phyloP scores from a whole-genome alignment of 2,797 vertebrate genomes.

The Arctocebus calabarensis region DNA sequence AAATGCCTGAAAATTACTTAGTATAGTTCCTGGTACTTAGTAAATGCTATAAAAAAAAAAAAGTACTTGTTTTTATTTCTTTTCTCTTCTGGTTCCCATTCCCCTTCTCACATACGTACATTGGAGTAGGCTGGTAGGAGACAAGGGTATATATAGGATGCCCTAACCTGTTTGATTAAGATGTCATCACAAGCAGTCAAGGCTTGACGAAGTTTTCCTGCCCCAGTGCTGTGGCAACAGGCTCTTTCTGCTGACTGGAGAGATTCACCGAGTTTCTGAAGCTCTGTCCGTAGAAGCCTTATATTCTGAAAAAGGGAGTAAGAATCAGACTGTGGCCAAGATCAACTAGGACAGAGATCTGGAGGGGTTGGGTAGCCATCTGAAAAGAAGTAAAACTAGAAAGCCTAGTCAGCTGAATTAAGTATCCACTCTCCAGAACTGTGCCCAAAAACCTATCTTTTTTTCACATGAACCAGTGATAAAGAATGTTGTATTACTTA shows the following conservation, averaged over 20 bases:
- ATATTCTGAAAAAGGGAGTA: slow-evolving; percentile 89
- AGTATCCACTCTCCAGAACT: background rate
- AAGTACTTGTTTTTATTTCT: slow-evolving; percentile 39
- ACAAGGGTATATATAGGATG: background rate
- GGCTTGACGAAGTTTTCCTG: slow-evolving; percentile 92
- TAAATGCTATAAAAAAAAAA: background rate
- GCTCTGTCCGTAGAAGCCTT: slow-evolving; percentile 91
- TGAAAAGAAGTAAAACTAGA: slow-evolving; percentile 57
- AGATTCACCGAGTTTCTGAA: slow-evolving; percentile 91
- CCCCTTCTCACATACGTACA: background rate
- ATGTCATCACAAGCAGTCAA: slow-evolving; percentile 92
- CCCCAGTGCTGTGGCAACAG: slow-evolving; percentile 96
- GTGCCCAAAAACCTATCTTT: background rate
- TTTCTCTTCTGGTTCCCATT: slow-evolving; percentile 27
- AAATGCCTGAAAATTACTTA: slow-evolving; percentile 47
- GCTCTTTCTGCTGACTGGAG: slow-evolving; percentile 96
- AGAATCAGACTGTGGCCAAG: slow-evolving; percentile 31
- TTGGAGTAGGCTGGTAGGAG: background rate
- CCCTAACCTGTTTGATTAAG: slow-evolving; percentile 94
- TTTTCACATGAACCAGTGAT: background rate
- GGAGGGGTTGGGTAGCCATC: background rate
- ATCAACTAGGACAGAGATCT: slow-evolving; percentile 12
- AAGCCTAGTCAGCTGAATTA: slow-evolving; percentile 39
- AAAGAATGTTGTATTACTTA: background rate
- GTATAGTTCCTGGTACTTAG: slow-evolving; percentile 17